Conservation (phyloP, 2,797 vertebrate genomes). For the Fringilla coelebs region DNA sequence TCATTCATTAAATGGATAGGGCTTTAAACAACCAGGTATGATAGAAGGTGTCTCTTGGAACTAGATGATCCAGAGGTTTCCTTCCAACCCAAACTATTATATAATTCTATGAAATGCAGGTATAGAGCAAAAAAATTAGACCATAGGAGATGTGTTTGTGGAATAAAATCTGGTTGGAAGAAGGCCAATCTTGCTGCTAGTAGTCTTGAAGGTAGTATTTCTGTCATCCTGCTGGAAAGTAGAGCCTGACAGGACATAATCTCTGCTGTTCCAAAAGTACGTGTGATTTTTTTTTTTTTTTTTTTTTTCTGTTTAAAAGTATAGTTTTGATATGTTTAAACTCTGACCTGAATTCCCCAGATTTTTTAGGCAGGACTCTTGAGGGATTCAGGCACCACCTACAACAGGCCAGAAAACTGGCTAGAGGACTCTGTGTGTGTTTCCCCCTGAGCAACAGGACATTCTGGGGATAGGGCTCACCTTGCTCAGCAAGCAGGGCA, state of each 20-base stretch:
- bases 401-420: neutral
- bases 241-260: neutral
- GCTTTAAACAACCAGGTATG: neutral
- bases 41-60: neutral
- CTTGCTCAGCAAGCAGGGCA: neutral
- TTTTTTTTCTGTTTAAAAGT: neutral
- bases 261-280: neutral
- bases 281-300: neutral
- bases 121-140: neutral
- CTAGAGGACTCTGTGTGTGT: neutral
- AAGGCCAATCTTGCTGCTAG: neutral
- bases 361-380: neutral
- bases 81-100: neutral
- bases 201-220: neutral
- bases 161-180: neutral
- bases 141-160: neutral
- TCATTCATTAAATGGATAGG: neutral
- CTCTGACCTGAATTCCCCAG: neutral
- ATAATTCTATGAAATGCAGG: neutral
- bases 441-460: neutral
- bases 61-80: neutral
- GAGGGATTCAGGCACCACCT: neutral
- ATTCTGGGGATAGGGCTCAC: neutral
- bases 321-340: neutral
- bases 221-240: neutral